phyloP scores from a whole-genome alignment of 2,888 invertebrate genomes.

The Melanostoma scalare region DNA sequence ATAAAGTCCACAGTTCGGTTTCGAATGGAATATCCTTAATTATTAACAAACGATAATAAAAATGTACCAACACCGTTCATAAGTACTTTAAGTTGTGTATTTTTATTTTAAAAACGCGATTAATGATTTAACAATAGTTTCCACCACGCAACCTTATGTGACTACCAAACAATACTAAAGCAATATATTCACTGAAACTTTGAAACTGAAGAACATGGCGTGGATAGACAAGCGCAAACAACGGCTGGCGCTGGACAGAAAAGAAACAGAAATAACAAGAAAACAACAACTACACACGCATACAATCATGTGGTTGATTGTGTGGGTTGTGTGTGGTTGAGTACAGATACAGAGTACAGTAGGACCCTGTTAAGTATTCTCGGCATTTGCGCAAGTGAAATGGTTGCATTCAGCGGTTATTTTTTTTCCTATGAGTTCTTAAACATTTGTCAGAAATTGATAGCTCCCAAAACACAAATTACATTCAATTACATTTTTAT shows the following conservation, averaged over 20 bases:
- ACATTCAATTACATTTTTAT: too few relatives aligned
- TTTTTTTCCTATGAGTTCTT: too few relatives aligned
- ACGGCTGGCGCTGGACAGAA: conserved; percentile 29
- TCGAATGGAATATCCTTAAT: conserved; percentile 5
- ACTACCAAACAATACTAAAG: conserved; percentile 68
- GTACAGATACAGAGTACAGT: conserved; percentile 35
- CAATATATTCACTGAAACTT: not conserved
- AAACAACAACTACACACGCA: conserved; percentile 22
- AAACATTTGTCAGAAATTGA: too few relatives aligned
- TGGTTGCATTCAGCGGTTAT: not conserved
- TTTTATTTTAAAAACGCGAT: conserved; percentile 32
- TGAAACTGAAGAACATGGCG: conserved; percentile 42
- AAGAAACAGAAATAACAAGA: conserved; percentile 47
- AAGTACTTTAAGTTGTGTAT: conserved; percentile 25
- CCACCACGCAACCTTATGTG: conserved; percentile 57
- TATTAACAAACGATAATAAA: not conserved
- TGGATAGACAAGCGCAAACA: conserved; percentile 62
- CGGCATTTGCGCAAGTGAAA: not conserved
- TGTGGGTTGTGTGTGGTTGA: conserved; percentile 2
- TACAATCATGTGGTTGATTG: not conserved
- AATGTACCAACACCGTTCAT: conserved; percentile 28
- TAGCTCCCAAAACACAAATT: too few relatives aligned
- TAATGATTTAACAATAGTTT: conserved; percentile 35
- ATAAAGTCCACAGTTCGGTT: conserved; percentile 28
- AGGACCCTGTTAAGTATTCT: not conserved